phyloP scores from a whole-genome alignment of 1,140 invertebrate genomes.

The Drosophila ercepeae region DNA sequence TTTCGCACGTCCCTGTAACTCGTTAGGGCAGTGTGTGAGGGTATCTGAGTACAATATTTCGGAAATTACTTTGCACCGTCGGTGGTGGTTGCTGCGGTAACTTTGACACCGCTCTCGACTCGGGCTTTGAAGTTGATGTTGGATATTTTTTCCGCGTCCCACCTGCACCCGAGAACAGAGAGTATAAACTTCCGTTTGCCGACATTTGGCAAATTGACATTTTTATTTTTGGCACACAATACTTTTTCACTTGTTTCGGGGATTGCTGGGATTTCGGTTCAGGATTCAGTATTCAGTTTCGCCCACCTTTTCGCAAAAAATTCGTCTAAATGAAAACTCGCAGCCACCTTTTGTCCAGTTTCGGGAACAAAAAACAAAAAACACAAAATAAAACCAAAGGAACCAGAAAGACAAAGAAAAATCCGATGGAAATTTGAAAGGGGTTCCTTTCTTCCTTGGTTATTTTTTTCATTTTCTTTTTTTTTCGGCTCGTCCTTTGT shows the following conservation, averaged over 20 bases:
- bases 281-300: conserved; percentile 31
- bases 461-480: conserved; percentile 32
- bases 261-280: conserved; percentile 23
- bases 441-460: background rate
- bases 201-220: conserved; percentile 80
- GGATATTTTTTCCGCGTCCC: conserved; percentile 14
- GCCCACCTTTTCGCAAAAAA: conserved; percentile 27
- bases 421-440: conserved; percentile 47
- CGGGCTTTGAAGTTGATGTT: conserved; percentile 50
- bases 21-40: conserved; percentile 13
- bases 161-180: conserved; percentile 41
- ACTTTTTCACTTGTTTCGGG: conserved; percentile 50
- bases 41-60: conserved; percentile 61
- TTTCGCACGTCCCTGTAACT: conserved; percentile 50
- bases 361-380: background rate
- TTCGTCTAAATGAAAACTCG: conserved; percentile 42
- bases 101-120: conserved; percentile 60
- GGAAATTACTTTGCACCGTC: conserved; percentile 76
- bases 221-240: conserved; percentile 73
- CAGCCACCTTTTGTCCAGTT: conserved; percentile 29
- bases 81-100: conserved; percentile 69
- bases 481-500: conserved; percentile 42
- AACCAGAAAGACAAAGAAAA: conserved; percentile 33
- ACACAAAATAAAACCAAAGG: conserved; percentile 1
- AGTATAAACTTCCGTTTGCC: conserved; percentile 55